Evolutionary conservation across 2,888 invertebrate species (phyloP).

Genomic region (Drosophila subsilvestris): DNA sequence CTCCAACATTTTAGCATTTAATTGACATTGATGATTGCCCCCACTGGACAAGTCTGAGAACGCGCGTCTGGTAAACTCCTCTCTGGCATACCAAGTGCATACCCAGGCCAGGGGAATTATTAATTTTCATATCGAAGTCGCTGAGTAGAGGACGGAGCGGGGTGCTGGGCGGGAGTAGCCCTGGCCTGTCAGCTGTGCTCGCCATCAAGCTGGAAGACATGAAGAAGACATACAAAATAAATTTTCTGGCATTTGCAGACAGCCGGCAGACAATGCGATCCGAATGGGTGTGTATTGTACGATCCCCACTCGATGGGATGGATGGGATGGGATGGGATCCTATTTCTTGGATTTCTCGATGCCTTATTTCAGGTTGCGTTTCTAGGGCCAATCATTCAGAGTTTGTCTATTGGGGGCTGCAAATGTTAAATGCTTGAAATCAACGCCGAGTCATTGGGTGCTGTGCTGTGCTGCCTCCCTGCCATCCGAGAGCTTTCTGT

Average conservation of each 20-base stretch:
- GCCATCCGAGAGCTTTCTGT: conserved; percentile 7
- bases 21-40: conserved; percentile 76
- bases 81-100: conserved; percentile 44
- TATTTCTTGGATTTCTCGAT: conserved; percentile 28
- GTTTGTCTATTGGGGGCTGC: conserved; percentile 28
- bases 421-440: conserved; percentile 59
- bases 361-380: conserved; percentile 47
- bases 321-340: neutral
- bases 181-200: conserved; percentile 44
- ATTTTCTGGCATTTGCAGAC: conserved; percentile 75
- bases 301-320: neutral
- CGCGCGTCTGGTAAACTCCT: conserved; percentile 22
- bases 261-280: conserved; percentile 52
- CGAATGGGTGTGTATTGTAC: conserved; percentile 3
- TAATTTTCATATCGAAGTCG: conserved; percentile 71
- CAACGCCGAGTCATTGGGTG: conserved; percentile 58
- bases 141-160: neutral
- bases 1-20: conserved; percentile 72
- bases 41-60: conserved; percentile 70
- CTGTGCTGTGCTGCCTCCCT: conserved; percentile 25
- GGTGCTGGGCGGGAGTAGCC: neutral
- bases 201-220: conserved; percentile 62
- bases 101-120: conserved; percentile 53
- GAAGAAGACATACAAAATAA: conserved; percentile 78
- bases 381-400: conserved; percentile 65